Conservation (phyloP, 2,797 vertebrate species). For the Semaprochilodus insignis region DNA sequence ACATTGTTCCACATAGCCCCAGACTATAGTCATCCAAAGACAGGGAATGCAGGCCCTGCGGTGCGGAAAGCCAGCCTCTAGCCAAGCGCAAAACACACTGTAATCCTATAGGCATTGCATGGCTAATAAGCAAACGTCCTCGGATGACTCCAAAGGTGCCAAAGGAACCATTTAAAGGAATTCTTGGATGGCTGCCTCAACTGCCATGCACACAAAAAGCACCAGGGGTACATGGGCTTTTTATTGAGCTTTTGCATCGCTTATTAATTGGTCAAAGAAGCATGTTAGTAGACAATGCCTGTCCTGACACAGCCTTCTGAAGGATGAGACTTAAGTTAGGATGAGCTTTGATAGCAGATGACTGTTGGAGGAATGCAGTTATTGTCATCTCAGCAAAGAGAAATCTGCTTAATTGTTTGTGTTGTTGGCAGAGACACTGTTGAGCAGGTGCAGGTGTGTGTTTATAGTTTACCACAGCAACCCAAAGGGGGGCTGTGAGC, state of each 20-base stretch:
- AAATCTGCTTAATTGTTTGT: slow-evolving; percentile 20
- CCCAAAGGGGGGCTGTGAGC: slow-evolving; percentile 28
- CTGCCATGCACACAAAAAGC: slow-evolving; percentile 4
- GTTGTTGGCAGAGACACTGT: background rate
- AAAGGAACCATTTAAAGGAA: slow-evolving; percentile 61
- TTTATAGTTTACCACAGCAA: slow-evolving; percentile 24
- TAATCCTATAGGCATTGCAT: slow-evolving; percentile 77
- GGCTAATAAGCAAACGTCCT: slow-evolving; percentile 68
- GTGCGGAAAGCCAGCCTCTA: slow-evolving; percentile 37
- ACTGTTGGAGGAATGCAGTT: background rate
- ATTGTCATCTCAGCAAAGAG: background rate
- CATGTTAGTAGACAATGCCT: slow-evolving; percentile 11
- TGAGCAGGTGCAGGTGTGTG: slow-evolving; percentile 16
- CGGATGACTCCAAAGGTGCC: slow-evolving; percentile 57
- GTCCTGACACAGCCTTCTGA: background rate
- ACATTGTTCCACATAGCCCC: background rate
- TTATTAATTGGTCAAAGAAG: slow-evolving; percentile 29
- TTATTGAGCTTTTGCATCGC: slow-evolving; percentile 31
- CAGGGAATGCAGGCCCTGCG: slow-evolving; percentile 27
- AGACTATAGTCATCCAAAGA: slow-evolving; percentile 38
- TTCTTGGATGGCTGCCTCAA: slow-evolving; percentile 69
- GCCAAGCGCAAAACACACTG: slow-evolving; percentile 55
- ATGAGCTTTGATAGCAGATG: slow-evolving; percentile 37
- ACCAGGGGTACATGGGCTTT: slow-evolving; percentile 13
- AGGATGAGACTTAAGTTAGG: background rate